Evolutionary conservation across 2,113 vertebrate genomes (phyloP).

Genomic region (Machaerirhynchus nigripectus): DNA sequence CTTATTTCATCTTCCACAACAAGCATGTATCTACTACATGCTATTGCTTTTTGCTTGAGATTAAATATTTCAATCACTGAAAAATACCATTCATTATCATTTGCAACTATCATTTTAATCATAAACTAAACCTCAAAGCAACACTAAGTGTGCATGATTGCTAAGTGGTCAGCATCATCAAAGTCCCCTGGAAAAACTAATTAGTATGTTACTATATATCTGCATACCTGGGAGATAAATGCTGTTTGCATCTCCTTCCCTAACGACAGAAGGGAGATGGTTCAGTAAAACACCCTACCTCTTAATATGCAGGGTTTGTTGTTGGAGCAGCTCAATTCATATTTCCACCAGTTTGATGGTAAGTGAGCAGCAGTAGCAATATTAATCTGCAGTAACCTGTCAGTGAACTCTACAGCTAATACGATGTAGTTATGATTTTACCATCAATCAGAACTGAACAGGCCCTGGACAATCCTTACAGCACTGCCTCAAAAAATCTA

Average conservation of each 20-base stretch:
- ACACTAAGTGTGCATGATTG: neutral
- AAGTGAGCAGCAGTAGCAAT: conserved; percentile 89
- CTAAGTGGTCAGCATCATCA: conserved; percentile 33
- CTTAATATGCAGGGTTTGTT: conserved; percentile 81
- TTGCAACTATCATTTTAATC: conserved; percentile 1
- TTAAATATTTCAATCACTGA: conserved; percentile 51
- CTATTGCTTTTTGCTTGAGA: conserved; percentile 41
- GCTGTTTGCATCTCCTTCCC: conserved; percentile 65
- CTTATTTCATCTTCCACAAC: conserved; percentile 15
- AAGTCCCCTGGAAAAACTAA: conserved; percentile 44
- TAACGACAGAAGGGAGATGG: conserved; percentile 54
- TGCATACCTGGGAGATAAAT: conserved; percentile 68
- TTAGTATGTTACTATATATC: conserved; percentile 40
- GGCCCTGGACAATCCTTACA: conserved; percentile 89
- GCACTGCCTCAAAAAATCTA: conserved; percentile 93
- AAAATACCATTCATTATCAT: neutral
- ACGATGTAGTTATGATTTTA: conserved; percentile 97
- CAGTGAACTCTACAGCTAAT: conserved; percentile 97
- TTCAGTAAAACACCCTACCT: conserved; percentile 64
- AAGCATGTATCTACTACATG: neutral
- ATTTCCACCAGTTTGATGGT: conserved; percentile 80
- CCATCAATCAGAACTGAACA: conserved; percentile 91
- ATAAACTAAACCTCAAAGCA: conserved; percentile 43
- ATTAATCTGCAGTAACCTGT: conserved; percentile 92
- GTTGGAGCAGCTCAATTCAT: conserved; percentile 77